These are phyloP conservation scores for Eptatretus atami DNA, from an alignment of 2,797 vertebrate species.

Conservation along the genomic window DNA sequence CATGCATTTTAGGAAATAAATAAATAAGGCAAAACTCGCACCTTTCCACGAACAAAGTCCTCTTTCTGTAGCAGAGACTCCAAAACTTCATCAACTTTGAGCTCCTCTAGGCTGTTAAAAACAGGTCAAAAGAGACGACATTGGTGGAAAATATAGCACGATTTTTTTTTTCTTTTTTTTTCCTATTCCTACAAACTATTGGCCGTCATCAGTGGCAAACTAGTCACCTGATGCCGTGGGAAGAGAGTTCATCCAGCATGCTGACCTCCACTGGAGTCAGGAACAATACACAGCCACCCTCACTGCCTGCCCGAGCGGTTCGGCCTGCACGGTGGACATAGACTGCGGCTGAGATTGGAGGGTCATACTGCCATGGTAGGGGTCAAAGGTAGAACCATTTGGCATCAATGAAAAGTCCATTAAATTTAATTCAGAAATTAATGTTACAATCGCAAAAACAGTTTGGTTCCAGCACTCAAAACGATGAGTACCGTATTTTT, in stretches of 20 bases:
- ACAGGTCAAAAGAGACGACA: no score
- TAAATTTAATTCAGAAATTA: no score
- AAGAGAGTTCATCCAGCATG: conserved; percentile 44
- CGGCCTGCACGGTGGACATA: conserved; percentile 67
- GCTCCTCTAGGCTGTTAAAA: background rate
- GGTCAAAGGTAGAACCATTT: background rate
- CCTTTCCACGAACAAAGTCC: no score
- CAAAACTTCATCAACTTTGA: background rate
- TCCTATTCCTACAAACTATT: no score
- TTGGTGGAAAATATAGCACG: no score
- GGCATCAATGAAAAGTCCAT: background rate
- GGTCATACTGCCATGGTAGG: conserved; percentile 27
- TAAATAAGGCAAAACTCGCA: no score
- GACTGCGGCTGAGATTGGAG: conserved; percentile 33
- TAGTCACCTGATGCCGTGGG: conserved; percentile 67
- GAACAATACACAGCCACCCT: conserved; percentile 52
- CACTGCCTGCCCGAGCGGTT: conserved; percentile 48
- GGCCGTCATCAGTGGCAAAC: no score
- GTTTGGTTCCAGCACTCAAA: no score
- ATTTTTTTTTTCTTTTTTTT: no score
- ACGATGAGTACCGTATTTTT: no score
- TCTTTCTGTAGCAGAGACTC: background rate
- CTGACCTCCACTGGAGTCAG: conserved; percentile 48
- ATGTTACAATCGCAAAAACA: no score
- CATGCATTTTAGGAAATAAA: no score